Conservation (phyloP, 2,888 invertebrate genomes). For the Aphidius colemani region DNA sequence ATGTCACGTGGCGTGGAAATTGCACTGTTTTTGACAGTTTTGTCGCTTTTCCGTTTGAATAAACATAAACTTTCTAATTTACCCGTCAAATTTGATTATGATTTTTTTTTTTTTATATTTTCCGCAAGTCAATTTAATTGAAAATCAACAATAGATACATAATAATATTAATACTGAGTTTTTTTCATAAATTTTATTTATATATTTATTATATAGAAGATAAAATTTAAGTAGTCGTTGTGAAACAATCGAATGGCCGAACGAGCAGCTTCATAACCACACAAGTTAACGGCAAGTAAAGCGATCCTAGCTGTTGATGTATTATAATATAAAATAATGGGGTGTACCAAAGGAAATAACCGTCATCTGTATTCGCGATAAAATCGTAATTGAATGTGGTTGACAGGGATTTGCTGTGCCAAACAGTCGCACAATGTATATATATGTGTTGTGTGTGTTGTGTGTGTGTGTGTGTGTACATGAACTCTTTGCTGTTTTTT, state of each 20-base stretch:
- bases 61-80: constrained; percentile 41
- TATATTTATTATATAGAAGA: not conserved
- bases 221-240: constrained; percentile 5
- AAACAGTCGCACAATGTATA: constrained; percentile 4
- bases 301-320: constrained; percentile 45
- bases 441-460: no score
- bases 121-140: constrained; percentile 1
- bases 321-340: constrained; percentile 39
- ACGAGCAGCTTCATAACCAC: constrained; percentile 47
- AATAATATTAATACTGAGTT: no score
- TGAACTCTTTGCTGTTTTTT: constrained; percentile 23
- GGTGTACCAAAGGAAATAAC: constrained; percentile 62
- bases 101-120: not conserved
- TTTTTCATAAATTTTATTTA: no score
- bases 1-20: constrained; percentile 23
- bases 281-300: constrained; percentile 38
- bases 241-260: constrained; percentile 58
- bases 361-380: constrained; percentile 62
- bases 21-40: constrained; percentile 42
- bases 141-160: no score
- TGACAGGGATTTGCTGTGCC: constrained; percentile 59
- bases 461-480: no score
- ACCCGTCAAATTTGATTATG: constrained; percentile 23
- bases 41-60: constrained; percentile 42
- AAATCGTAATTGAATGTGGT: constrained; percentile 62